phyloP scores from a whole-genome alignment of 1,140 invertebrate genomes.

The Neodiprion pinetum region DNA sequence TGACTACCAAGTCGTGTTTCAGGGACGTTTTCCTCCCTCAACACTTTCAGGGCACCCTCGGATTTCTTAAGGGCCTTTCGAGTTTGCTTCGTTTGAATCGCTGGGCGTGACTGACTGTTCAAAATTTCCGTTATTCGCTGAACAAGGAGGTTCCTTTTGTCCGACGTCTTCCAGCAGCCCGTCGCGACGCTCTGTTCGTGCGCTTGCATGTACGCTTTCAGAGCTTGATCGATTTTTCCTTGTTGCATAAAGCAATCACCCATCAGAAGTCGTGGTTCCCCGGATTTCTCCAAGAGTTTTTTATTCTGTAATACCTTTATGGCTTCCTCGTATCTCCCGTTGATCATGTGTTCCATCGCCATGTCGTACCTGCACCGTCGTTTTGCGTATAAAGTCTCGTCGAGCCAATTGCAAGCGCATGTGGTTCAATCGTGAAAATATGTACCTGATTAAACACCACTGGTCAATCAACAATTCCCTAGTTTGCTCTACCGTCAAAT shows the following conservation, averaged over 20 bases:
- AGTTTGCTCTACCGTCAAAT: constrained; percentile 21
- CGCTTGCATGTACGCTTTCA: constrained; percentile 25
- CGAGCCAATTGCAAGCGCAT: no score
- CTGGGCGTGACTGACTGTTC: constrained; percentile 19
- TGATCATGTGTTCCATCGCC: constrained; percentile 26
- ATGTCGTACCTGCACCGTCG: constrained; percentile 29
- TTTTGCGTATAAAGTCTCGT: not conserved
- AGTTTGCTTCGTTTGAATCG: not conserved
- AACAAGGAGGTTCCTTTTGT: constrained; percentile 14
- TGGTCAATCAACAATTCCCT: not conserved
- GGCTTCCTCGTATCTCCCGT: constrained; percentile 23
- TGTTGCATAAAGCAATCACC: constrained; percentile 25
- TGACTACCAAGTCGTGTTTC: constrained; percentile 20
- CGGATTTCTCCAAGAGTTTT: constrained; percentile 19
- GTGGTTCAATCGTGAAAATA: not conserved
- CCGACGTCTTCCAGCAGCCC: not conserved
- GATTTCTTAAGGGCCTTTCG: constrained; percentile 13
- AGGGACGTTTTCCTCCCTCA: constrained; percentile 11
- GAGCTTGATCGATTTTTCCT: constrained; percentile 18
- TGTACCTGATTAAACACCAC: constrained; percentile 15
- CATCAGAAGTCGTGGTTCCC: constrained; percentile 26
- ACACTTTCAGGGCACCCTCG: constrained; percentile 13
- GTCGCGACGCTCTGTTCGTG: constrained; percentile 8
- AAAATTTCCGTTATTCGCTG: constrained; percentile 30
- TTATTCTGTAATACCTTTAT: constrained; percentile 17